Evolutionary conservation across 2,113 vertebrate genomes (phyloP).

Genomic region (Acrocephalus kingi): DNA sequence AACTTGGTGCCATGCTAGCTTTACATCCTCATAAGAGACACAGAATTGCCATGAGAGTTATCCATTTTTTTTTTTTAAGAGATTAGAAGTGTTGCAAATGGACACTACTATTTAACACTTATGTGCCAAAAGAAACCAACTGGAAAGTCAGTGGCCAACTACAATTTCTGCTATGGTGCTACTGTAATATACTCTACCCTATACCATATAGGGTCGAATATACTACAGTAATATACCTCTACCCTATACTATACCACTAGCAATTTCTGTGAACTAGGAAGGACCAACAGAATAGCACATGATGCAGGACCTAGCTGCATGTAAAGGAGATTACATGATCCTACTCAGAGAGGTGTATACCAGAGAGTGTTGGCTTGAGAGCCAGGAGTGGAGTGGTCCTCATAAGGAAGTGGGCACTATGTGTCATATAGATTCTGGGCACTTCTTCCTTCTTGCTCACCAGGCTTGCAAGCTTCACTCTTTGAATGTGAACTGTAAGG

Average conservation of each 20-base stretch:
- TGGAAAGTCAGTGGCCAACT: neutral
- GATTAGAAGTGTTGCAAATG: neutral
- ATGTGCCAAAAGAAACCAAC: accelerated
- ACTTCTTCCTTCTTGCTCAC: neutral
- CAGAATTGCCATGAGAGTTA: neutral
- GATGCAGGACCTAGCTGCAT: neutral
- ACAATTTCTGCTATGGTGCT: neutral
- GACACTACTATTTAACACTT: neutral
- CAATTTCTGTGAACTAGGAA: neutral
- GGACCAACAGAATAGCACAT: accelerated
- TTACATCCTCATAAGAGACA: neutral
- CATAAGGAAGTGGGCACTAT: accelerated
- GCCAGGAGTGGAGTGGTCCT: neutral
- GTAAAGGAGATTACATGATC: neutral
- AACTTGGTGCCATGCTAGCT: neutral
- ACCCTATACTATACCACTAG: neutral
- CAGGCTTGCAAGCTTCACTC: neutral
- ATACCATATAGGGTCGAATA: too few relatives aligned
- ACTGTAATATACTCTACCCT: neutral
- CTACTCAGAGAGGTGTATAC: neutral
- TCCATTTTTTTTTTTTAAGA: neutral
- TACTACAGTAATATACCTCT: neutral
- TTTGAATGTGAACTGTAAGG: neutral
- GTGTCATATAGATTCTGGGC: accelerated
- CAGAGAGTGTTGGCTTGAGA: neutral